Conservation (phyloP, 2,888 invertebrate species). For the Glyphotaelius pellucidus region DNA sequence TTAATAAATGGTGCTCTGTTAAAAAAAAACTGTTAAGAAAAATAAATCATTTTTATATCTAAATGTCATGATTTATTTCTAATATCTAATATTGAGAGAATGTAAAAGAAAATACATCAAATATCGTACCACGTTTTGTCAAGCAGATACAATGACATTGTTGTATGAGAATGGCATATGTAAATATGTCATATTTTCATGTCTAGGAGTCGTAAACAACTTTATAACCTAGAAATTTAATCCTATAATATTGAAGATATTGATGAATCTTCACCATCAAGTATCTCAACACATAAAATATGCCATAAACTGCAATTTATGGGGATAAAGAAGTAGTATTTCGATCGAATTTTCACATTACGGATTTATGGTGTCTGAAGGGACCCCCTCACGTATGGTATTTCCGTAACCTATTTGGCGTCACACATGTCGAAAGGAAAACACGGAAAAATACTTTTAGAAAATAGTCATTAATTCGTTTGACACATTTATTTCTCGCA, state of each 20-base stretch:
- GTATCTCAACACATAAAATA: constrained; percentile 24
- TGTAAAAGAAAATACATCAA: too few species aligned
- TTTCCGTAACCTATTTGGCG: not conserved
- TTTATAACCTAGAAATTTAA: not conserved
- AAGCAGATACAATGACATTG: not conserved
- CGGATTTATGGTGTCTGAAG: constrained; percentile 16
- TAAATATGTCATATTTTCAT: not conserved
- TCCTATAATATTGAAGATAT: constrained; percentile 33
- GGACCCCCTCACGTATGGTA: constrained; percentile 9
- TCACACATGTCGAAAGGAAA: constrained; percentile 11
- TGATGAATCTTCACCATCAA: constrained; percentile 23
- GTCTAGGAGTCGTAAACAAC: not conserved
- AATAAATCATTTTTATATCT: too few species aligned
- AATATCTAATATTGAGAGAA: too few species aligned
- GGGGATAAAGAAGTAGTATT: constrained; percentile 14
- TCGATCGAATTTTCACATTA: constrained; percentile 17
- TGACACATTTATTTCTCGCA: constrained; percentile 2
- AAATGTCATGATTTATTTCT: too few species aligned
- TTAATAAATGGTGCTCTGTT: too few species aligned
- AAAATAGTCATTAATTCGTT: constrained; percentile 20
- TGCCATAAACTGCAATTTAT: constrained; percentile 38
- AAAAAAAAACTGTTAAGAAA: too few species aligned
- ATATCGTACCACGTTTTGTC: too few species aligned
- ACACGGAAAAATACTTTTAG: constrained; percentile 23
- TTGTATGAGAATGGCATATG: not conserved